Conservation (phyloP, 2,888 invertebrate species). For the Merodon equestris region DNA sequence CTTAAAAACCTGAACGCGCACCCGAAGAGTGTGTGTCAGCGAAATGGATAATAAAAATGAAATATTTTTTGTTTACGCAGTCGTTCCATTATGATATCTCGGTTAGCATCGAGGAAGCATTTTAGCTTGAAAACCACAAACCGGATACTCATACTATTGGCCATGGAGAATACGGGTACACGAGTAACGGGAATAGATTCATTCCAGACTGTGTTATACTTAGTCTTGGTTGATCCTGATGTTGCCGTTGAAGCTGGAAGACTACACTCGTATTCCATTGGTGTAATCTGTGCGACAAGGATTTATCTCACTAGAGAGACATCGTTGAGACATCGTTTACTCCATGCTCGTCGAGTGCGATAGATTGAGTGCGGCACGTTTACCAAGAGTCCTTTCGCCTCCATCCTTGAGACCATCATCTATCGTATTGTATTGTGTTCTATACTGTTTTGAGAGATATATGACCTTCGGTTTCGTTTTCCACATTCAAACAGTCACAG, state of each 20-base stretch:
- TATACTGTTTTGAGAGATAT: slow-evolving; percentile 12
- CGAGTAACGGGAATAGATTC: background rate
- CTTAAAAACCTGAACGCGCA: slow-evolving; percentile 6
- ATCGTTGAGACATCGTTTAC: slow-evolving; percentile 34
- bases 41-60: slow-evolving; percentile 68
- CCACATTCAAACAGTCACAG: slow-evolving; percentile 13
- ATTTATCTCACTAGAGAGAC: slow-evolving; percentile 55
- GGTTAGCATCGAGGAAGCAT: slow-evolving; percentile 50
- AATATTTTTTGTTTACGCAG: slow-evolving; percentile 68
- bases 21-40: slow-evolving; percentile 63
- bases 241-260: slow-evolving; percentile 2
- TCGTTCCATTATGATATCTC: slow-evolving; percentile 58
- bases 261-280: slow-evolving; percentile 51
- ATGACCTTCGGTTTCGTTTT: slow-evolving; percentile 37
- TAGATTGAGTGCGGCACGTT: background rate
- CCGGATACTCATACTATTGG: background rate
- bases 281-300: slow-evolving; percentile 65
- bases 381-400: background rate
- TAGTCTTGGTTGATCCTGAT: background rate
- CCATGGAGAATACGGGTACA: too few species aligned
- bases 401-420: background rate
- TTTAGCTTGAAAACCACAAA: slow-evolving; percentile 9
- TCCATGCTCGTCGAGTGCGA: slow-evolving; percentile 15
- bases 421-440: background rate
- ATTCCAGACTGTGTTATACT: background rate